A percentile compares a stretch with the other conserved stretches of the same genome.
These are phyloP conservation scores for Melinaea marsaeus DNA, from an alignment of 2,888 invertebrate genomes.

Conservation along the genomic window DNA sequence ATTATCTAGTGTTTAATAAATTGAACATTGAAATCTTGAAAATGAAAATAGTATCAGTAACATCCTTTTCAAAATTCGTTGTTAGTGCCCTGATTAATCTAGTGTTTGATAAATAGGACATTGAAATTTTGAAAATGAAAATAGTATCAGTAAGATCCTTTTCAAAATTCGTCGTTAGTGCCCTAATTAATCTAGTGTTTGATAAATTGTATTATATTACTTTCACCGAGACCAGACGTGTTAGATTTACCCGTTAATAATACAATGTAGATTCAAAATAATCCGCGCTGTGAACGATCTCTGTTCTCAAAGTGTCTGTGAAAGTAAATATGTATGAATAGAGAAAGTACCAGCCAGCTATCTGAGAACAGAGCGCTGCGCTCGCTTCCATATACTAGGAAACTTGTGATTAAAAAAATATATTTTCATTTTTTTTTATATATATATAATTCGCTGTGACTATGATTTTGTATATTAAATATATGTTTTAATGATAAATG, in stretches of 20 bases:
- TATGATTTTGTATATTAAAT: too few relatives aligned
- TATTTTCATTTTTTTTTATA: too few relatives aligned
- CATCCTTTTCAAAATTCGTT: too few relatives aligned
- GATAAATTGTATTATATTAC: slow-evolving; percentile 19
- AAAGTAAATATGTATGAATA: slow-evolving; percentile 68
- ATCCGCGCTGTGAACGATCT: slow-evolving; percentile 54
- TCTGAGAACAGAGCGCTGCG: slow-evolving; percentile 21
- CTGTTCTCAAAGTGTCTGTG: slow-evolving; percentile 53
- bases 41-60: too few relatives aligned
- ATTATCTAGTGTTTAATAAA: background rate
- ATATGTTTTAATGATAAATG: too few relatives aligned
- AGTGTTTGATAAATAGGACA: too few relatives aligned
- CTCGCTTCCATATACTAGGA: slow-evolving; percentile 25
- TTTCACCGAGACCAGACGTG: slow-evolving; percentile 10
- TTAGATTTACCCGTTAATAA: slow-evolving; percentile 43
- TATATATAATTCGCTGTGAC: too few relatives aligned
- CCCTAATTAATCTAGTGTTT: background rate
- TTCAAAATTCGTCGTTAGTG: too few relatives aligned
- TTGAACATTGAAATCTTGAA: background rate
- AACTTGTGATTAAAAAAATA: slow-evolving; percentile 22
- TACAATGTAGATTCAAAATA: slow-evolving; percentile 49
- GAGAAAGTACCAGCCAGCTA: slow-evolving; percentile 58
- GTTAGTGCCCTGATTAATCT: too few relatives aligned
- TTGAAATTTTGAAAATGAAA: too few relatives aligned
- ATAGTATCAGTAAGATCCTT: too few relatives aligned